Evolutionary conservation across 2,888 invertebrate genomes (phyloP).

Genomic region (Ichneumoninae sp.): DNA sequence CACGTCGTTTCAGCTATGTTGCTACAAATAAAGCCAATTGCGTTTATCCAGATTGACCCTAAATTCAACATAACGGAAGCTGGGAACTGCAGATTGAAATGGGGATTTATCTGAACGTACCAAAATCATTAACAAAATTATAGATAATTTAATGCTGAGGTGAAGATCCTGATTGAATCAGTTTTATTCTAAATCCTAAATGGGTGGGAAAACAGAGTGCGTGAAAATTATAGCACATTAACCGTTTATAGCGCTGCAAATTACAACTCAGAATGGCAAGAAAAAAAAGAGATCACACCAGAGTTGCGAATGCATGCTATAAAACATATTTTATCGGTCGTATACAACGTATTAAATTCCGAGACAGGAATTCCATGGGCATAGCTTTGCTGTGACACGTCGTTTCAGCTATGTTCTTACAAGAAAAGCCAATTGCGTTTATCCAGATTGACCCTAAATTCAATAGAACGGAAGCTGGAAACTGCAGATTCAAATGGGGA

Average conservation of each 20-base stretch:
- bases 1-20: too few species aligned
- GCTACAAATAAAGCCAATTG: too few species aligned
- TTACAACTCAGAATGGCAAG: neutral
- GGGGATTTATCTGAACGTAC: neutral
- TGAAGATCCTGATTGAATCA: neutral
- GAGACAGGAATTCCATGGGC: too few species aligned
- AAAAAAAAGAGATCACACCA: neutral
- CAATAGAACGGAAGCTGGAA: too few species aligned
- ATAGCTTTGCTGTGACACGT: too few species aligned
- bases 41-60: too few species aligned
- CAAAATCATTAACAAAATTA: neutral
- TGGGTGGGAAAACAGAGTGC: neutral
- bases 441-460: too few species aligned
- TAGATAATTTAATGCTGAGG: neutral
- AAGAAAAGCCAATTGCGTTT: too few species aligned
- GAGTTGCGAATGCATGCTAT: neutral
- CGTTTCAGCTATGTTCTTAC: too few species aligned
- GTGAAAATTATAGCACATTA: neutral
- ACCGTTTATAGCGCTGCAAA: neutral
- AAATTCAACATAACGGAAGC: too few species aligned
- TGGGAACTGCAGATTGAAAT: neutral
- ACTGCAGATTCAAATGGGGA: neutral
- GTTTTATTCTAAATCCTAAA: neutral
- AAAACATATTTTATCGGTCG: conserved; percentile 57
- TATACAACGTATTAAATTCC: neutral